These are phyloP conservation scores for Diogma glabrata DNA, from an alignment of 2,888 invertebrate species.

Conservation along the genomic window DNA sequence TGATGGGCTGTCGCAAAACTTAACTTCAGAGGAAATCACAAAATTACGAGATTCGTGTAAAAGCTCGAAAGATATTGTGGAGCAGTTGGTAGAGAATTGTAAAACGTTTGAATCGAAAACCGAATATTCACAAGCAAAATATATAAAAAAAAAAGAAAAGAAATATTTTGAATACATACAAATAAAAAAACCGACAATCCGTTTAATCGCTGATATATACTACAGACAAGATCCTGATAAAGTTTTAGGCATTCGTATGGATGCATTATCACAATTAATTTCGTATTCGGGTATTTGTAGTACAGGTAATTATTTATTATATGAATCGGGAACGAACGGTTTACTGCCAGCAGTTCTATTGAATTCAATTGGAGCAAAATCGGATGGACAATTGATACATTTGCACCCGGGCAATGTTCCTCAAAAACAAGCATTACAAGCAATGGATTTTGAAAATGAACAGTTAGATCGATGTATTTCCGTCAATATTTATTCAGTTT, in stretches of 20 bases:
- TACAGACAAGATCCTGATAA: constrained; percentile 66
- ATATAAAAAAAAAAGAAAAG: constrained; percentile 86
- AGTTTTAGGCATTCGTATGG: constrained; percentile 66
- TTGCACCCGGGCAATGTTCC: constrained; percentile 73
- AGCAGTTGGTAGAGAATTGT: constrained; percentile 79
- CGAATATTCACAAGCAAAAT: constrained; percentile 87
- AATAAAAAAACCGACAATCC: constrained; percentile 66
- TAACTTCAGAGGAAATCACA: constrained; percentile 73
- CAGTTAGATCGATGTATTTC: constrained; percentile 58
- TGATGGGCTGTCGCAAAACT: constrained; percentile 59
- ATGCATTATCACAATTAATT: constrained; percentile 81
- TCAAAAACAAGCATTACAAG: constrained; percentile 63
- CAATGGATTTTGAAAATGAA: constrained; percentile 66
- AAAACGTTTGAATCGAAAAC: constrained; percentile 84
- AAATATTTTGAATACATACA: constrained; percentile 82
- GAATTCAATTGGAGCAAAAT: constrained; percentile 57
- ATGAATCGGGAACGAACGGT: constrained; percentile 82
- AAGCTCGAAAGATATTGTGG: constrained; percentile 73
- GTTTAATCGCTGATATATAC: constrained; percentile 74
- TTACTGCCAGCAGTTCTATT: constrained; percentile 72
- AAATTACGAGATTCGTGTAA: constrained; percentile 63
- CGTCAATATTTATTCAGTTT: constrained; percentile 64
- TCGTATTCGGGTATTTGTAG: constrained; percentile 69
- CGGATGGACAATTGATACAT: constrained; percentile 54
- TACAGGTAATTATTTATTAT: constrained; percentile 65